These are phyloP conservation scores for Flexamia atlantica DNA, from an alignment of 2,888 invertebrate genomes.

Conservation along the genomic window DNA sequence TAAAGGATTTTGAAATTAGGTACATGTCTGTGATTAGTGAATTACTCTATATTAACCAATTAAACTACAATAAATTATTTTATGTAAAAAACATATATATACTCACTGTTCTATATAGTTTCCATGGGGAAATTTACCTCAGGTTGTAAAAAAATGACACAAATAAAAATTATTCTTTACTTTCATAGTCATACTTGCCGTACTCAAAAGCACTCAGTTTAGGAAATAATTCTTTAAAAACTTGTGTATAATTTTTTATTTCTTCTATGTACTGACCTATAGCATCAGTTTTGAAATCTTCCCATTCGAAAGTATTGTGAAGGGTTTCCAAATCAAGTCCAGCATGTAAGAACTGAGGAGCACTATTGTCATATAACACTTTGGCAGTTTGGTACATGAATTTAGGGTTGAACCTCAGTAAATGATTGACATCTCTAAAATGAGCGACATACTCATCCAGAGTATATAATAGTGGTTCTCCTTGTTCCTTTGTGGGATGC, in stretches of 20 bases:
- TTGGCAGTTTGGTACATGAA: slow-evolving; percentile 49
- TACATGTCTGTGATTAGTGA: too few relatives aligned
- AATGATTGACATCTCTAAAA: slow-evolving; percentile 38
- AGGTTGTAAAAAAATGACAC: not conserved
- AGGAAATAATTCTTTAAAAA: slow-evolving; percentile 8
- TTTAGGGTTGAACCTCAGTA: slow-evolving; percentile 26
- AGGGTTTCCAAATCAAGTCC: slow-evolving; percentile 11
- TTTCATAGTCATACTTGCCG: slow-evolving; percentile 51
- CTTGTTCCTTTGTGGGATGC: slow-evolving; percentile 19
- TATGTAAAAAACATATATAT: too few relatives aligned
- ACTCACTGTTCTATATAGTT: too few relatives aligned
- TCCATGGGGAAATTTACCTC: not conserved
- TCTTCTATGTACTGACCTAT: slow-evolving; percentile 34
- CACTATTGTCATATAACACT: slow-evolving; percentile 11
- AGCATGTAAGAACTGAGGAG: slow-evolving; percentile 34
- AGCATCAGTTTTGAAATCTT: slow-evolving; percentile 48
- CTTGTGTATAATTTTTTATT: slow-evolving; percentile 28
- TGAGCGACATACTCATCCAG: slow-evolving; percentile 32
- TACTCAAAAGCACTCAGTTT: slow-evolving; percentile 36
- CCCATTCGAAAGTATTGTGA: slow-evolving; percentile 42
- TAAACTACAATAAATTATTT: too few relatives aligned
- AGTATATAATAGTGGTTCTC: slow-evolving; percentile 40
- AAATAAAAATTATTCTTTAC: slow-evolving; percentile 32
- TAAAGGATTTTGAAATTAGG: too few relatives aligned
- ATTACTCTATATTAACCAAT: too few relatives aligned